Percentiles rank a stretch among this genome's conserved stretches.
Evolutionary conservation across 2,113 vertebrate genomes (phyloP).

Genomic region (Ictidomys tridecemlineatus): DNA sequence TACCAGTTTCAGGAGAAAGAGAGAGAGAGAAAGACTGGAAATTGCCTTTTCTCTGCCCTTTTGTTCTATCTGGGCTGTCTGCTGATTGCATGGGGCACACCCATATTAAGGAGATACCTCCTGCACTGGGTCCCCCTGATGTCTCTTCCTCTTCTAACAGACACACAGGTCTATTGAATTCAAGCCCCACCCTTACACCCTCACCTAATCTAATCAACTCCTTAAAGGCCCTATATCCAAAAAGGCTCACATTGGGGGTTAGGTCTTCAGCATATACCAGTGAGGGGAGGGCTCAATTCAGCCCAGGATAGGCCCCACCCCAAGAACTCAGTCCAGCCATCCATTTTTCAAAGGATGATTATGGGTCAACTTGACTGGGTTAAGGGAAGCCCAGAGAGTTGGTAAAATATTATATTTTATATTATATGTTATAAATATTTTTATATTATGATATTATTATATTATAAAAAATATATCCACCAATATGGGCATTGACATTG

Average conservation of each 20-base stretch:
- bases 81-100: too few species aligned
- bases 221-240: not conserved
- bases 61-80: not conserved
- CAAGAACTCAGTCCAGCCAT: not conserved
- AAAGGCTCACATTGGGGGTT: not conserved
- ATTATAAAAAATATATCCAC: not conserved
- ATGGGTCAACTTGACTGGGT: not conserved
- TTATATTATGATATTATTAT: too few species aligned
- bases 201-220: not conserved
- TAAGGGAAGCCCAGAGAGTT: too few species aligned
- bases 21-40: not conserved
- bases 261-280: not conserved
- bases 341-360: not conserved
- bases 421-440: too few species aligned
- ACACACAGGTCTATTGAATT: not conserved
- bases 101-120: rapidly evolving
- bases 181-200: too few species aligned
- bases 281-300: not conserved
- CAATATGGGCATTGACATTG: not conserved
- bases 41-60: not conserved
- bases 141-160: not conserved
- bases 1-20: not conserved
- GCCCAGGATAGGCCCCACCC: not conserved
- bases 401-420: not conserved
- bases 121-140: too few species aligned